Evolutionary conservation across 1,140 invertebrate genomes (phyloP), one percentile per base, ranked within the genome.

Genomic region (Calosoma granatense): DNA sequence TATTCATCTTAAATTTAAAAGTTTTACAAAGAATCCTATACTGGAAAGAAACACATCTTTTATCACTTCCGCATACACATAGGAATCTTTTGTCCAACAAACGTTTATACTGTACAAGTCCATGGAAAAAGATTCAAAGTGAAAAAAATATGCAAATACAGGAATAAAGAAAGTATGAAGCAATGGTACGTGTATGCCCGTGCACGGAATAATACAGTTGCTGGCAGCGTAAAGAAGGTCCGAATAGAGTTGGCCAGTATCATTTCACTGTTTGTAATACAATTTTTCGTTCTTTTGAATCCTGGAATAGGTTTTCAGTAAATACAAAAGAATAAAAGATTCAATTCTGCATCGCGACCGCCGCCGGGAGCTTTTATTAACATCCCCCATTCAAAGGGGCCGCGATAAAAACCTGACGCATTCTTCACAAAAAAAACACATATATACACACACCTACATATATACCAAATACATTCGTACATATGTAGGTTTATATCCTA

Each of bases 291-390:
- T 47, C 41, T 17, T 47, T 47, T 47, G 41, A 47, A 47, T 47
- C 41, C 9, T 9, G 41, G 41, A 47, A 47, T 47, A 47, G 41
- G 41, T 47, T 47, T 47, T 47, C 41, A 47, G 41, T 47, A 47
- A 47, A 47, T 47, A 47, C 41, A 47, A 47, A 47, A 47, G 41
- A 47, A 47, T 47, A 47, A 47, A 47, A 47, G 41, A 47, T 47
- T 47, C 41, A 47, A 47, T 47, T 47, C 41, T 47, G 41, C 41
- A 47, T 47, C 15, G 41, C 41, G 41, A 47, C 41, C 41, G 15
- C 17, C 41, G 17, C 9, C 41, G 41, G 41, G 41, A 9, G 41
- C 41, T 47, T 47, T 47, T 47, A 47, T 47, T 47, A 47, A 47
- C 41, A 17, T 47, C 41, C 41, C 41, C 41, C 41, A 47, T 47